Evolutionary conservation across 2,888 invertebrate species (phyloP), one percentile per base, ranked within the genome.

Genomic region (Cephus pulcher): DNA sequence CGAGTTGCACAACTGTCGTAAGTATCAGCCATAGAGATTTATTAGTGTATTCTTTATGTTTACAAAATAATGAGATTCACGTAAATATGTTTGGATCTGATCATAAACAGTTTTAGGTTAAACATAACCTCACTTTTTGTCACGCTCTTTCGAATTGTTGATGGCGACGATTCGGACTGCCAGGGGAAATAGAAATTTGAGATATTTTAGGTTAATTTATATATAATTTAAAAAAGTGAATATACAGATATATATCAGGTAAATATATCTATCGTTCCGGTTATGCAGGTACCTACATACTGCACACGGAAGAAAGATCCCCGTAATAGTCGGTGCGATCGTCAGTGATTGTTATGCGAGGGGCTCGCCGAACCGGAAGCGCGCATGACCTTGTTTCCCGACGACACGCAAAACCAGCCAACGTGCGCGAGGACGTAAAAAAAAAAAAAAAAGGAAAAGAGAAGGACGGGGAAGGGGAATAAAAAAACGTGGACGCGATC

Each of bases 1-100:
- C 91, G 98, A 98, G 92, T 95, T 96, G 92, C 97, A 97, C 91
- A 94, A 96, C 79, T 98, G 98, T 92, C 96, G 98, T 98, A 94
- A 97, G 97, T 96, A 92, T 69, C 79, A 74, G 40, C 2, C 1
- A 40, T 23, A 23, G 23, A 56, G 40, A 23, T 56, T 23, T 9
- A 56, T 56, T 2, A 56, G 4, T 23, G 4, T 4, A 56, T 6
- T 56, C 4, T 15, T 56, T 9, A 23, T 56, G 6, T 56, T 56
- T 23, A 23, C 23, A 2, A 56, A 56, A 9, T 56, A 23, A 56
- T 56, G 23, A 56, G 9, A 9, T 56, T 56, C 23, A 56, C 0
- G 6, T 9, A 23, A 56, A 23, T 23, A 0, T 2, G 6, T 56
- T 40, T 23, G 15, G 6, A 40, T 23, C 0, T 40, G 6, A 40